Base-by-base conservation (phyloP, 1,140 invertebrate genomes). In the Eupeodes corollae region DNA sequence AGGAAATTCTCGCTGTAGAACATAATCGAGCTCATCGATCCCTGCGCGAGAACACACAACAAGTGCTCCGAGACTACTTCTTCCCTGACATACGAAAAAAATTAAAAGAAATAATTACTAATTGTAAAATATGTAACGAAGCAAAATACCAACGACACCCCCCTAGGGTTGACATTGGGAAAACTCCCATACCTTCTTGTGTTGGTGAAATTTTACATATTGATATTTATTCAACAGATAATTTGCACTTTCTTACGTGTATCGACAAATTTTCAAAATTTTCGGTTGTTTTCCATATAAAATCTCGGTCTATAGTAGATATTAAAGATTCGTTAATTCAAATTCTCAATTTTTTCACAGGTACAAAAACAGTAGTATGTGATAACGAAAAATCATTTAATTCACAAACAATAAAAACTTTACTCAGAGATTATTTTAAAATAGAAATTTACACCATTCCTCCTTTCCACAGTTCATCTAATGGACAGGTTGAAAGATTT, bases 81-180 rank as follows among this genome's bases (percentile, higher is more conserved):
- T n/a, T 41, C 15, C 18, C 38, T 5, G 35, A 42, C 13, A 42
- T 42, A 18, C n/a, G 34, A 19, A 33, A 31, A 13, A 34, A 12
- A 21, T 11, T 19, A 19, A 42, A 34, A 19, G 14, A 31, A n/a
- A 33, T 48, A 14, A 18, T 21, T 14, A 12, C 18, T 5, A 41
- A 42, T 1, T 34, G 3, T 35, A 15, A 33, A 12, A 26, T 21
- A 12, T 48, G 39, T 15, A 32, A 5, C 31, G 47, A 18, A 41
- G 47, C 47, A 9, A 53, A 56, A 32, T 56, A 55, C 18, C 39
- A 55, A 21, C 16, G 43, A 1, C 51, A 55, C n/a, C 53, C 46
- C 16, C 34, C 49, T 11, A 53, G 51, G 1, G 45, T 56, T 34
- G 32, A 21, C 18, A 38, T 53, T 5, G 49, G 47, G 11, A 30